Evolutionary conservation across 2,888 invertebrate genomes (phyloP).

Genomic region (Caenorhabditis sp.): DNA sequence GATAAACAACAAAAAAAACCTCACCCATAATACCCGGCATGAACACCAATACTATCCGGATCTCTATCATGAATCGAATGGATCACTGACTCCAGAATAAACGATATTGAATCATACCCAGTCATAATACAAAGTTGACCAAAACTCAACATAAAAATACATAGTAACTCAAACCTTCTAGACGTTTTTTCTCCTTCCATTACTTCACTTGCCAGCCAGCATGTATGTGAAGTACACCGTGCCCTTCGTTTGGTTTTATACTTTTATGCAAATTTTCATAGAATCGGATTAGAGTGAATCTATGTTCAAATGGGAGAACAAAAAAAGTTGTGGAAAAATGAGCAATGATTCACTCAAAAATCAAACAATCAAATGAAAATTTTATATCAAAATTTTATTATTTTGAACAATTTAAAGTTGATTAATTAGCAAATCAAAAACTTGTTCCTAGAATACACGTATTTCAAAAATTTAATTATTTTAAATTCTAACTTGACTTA

Average conservation of each 20-base stretch:
- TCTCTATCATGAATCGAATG: slow-evolving; percentile 55
- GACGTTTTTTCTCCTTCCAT: slow-evolving; percentile 2
- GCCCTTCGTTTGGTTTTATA: too few relatives aligned
- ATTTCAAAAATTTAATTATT: not conserved
- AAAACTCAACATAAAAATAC: slow-evolving; percentile 47
- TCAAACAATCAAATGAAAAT: too few relatives aligned
- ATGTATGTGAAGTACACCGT: too few relatives aligned
- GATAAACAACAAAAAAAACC: not conserved
- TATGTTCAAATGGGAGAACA: too few relatives aligned
- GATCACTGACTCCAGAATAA: slow-evolving; percentile 53
- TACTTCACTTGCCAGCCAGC: too few relatives aligned
- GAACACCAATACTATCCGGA: slow-evolving; percentile 39
- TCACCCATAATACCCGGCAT: slow-evolving; percentile 59
- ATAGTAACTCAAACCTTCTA: slow-evolving; percentile 33
- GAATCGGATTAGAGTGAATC: too few relatives aligned
- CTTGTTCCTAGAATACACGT: not conserved
- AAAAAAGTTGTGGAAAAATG: too few relatives aligned
- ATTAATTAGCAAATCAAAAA: not conserved
- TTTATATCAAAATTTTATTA: too few relatives aligned
- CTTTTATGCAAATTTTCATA: too few relatives aligned
- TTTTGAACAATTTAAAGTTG: not conserved
- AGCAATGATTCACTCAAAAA: too few relatives aligned
- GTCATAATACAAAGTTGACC: slow-evolving; percentile 55
- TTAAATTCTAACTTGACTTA: not conserved
- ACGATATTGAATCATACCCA: slow-evolving; percentile 46